Base-by-base conservation (phyloP, 1,140 invertebrate species). In the Oreohelix idahoensis region DNA sequence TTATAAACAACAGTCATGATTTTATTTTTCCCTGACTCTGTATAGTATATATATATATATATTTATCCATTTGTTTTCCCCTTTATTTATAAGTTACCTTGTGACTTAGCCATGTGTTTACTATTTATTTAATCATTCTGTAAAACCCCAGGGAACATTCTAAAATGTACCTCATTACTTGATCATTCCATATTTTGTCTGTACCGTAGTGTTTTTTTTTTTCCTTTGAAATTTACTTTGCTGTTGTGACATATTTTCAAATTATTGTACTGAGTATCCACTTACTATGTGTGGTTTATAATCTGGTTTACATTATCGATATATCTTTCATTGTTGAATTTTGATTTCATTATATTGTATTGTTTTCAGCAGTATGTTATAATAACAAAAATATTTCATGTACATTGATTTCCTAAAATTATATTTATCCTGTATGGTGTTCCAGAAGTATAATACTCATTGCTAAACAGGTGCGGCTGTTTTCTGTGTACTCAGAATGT, bases 391-490 rank as follows among this genome's bases (percentile, higher is more conserved):
- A 58, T 58, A 23, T 58, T 32, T 66, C 23, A 32, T 66, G 23
- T 11, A 32, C 63, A 66, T 17, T 32, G n/a, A 66, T 58, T 58
- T 58, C 53, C 5, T n/a, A 20, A 8, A 58, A n/a, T 11, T 58
- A 20, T n/a, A 32, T 17, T 75, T 75, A 75, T 39, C 38, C 15
- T 42, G 2, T 29, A n/a, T 49, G 0, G 29, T 49, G 38, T 49
- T 75, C 4, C 0, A n/a, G 73, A 49, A 75, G 23, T 75, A 42
- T 45, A 49, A 49, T 75, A 75, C 73, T 49, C 73, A 75, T 75
- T 75, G 38, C 8, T 49, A 13, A 75, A 51, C 45, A 35, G 17
- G 15, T n/a, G 45, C n/a, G n/a, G n/a, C n/a, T n/a, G n/a, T n/a
- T n/a, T n/a, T n/a, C n/a, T n/a, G n/a, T n/a, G n/a, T n/a, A n/a